phyloP scores from a whole-genome alignment of 2,113 vertebrate genomes.

The Empidonax traillii region DNA sequence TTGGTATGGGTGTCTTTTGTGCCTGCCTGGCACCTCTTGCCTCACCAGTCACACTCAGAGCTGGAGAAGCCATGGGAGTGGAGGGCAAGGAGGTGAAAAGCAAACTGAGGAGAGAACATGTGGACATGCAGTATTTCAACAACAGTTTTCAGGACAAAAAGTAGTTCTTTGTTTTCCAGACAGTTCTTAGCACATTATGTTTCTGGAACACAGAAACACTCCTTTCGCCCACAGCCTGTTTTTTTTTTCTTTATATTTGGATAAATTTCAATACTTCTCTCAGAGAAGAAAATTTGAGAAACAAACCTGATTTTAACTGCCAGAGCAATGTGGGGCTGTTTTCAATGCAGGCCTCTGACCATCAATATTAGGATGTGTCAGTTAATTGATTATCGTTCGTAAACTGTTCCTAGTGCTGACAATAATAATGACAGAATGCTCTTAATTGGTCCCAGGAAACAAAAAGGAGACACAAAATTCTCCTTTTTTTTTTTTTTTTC shows the following conservation, averaged over 20 bases:
- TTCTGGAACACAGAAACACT: background rate
- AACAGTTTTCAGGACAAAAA: background rate
- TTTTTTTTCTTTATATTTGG: background rate
- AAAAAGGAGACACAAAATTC: background rate
- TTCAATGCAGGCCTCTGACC: background rate
- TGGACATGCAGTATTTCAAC: background rate
- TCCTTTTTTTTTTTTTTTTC: background rate
- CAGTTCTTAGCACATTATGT: background rate
- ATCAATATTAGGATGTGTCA: background rate
- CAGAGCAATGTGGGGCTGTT: background rate
- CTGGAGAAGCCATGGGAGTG: background rate
- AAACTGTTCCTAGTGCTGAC: background rate
- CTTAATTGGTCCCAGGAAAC: conserved; percentile 28
- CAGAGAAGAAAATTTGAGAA: background rate
- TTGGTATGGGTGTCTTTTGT: background rate
- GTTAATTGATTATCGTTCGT: background rate
- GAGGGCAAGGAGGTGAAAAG: background rate
- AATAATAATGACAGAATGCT: background rate
- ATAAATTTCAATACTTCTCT: background rate
- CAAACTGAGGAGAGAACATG: background rate
- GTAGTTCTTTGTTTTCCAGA: background rate
- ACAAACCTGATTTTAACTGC: background rate
- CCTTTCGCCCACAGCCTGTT: background rate
- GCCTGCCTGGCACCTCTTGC: background rate
- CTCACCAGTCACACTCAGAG: background rate